These are phyloP conservation scores for Planiliza haematocheilus DNA, from an alignment of 2,113 vertebrate species.

Conservation along the genomic window DNA sequence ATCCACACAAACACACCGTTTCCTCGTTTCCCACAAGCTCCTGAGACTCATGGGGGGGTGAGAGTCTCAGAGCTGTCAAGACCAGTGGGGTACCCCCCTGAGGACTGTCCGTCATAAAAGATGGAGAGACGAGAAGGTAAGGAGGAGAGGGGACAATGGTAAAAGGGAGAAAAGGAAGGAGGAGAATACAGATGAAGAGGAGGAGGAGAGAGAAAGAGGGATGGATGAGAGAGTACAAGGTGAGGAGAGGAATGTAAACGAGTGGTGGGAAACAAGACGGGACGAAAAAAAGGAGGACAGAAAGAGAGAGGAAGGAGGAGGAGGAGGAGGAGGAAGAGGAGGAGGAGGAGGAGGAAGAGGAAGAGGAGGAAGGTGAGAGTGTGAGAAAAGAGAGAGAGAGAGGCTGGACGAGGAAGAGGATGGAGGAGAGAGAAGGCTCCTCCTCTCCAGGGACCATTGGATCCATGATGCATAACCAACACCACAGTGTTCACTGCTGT, in stretches of 20 bases:
- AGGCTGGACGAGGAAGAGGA: not conserved
- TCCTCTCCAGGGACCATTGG: not conserved
- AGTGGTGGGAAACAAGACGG: too few relatives aligned
- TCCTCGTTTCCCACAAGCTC: constrained; percentile 4
- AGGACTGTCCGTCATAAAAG: constrained; percentile 26
- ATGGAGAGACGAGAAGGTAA: not conserved
- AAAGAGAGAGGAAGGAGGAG: not conserved
- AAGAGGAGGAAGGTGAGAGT: not conserved
- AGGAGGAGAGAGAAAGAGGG: not conserved
- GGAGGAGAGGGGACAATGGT: too few relatives aligned
- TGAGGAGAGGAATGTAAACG: too few relatives aligned
- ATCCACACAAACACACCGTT: not conserved
- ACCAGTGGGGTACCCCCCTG: not conserved
- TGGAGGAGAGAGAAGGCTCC: not conserved
- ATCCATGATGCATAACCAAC: constrained; percentile 39
- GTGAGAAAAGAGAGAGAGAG: not conserved
- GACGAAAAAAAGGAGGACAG: not conserved
- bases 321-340: not conserved
- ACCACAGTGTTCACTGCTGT: constrained; percentile 7
- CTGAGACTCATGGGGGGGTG: constrained; percentile 16
- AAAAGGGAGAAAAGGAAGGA: not conserved
- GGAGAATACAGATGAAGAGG: too few relatives aligned
- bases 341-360: not conserved
- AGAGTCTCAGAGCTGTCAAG: constrained; percentile 40
- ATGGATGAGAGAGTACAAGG: too few relatives aligned